A percentile compares a stretch with the other conserved stretches of the same genome.
phyloP scores from a whole-genome alignment of 1,140 invertebrate genomes.

The Apis mellifera region Amel_HAv3.1 CM009938.2:438501-439000 shows the following conservation, averaged over 20 bases:
- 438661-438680: background rate
- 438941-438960: background rate
- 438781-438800: constrained; percentile 16
- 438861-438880: background rate
- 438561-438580: no score
- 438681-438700: background rate
- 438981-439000: no score
- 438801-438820: background rate
- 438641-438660: background rate
- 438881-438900: background rate
- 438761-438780: constrained; percentile 9
- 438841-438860: background rate
- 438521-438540: no score
- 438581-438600: no score
- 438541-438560: no score
- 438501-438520: no score
- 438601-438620: no score
- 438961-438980: background rate
- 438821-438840: background rate
- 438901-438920: background rate
- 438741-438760: constrained; percentile 35
- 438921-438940: background rate
- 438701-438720: constrained; percentile 8
- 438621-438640: no score
- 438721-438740: background rate